Percentiles rank a stretch among this genome's conserved stretches.
These are phyloP conservation scores for Hirudo medicinalis DNA, from an alignment of 1,140 invertebrate species.

Conservation along the genomic window DNA sequence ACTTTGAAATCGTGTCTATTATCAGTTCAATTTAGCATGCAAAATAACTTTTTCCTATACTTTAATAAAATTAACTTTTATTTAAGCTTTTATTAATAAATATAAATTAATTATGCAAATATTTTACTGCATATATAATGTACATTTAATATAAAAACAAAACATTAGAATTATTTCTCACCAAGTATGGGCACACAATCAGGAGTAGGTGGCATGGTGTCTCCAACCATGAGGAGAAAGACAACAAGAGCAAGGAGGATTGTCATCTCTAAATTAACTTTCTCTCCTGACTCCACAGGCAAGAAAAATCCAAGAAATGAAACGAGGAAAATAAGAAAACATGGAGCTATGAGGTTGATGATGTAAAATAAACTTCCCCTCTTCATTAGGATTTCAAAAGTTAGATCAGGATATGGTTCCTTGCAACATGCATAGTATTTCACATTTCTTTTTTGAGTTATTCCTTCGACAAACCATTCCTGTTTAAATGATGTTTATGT, in stretches of 20 bases:
- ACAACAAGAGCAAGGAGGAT: slow-evolving; percentile 40
- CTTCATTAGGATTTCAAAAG: slow-evolving; percentile 42
- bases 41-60: neutral
- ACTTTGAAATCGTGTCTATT: neutral
- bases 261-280: slow-evolving; percentile 50
- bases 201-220: slow-evolving; percentile 85
- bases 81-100: neutral
- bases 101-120: neutral
- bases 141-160: neutral
- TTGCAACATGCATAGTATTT: slow-evolving; percentile 21
- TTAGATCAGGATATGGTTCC: slow-evolving; percentile 84
- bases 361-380: slow-evolving; percentile 91
- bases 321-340: slow-evolving; percentile 57
- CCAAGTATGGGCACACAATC: slow-evolving; percentile 54
- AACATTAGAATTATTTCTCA: slow-evolving; percentile 6
- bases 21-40: neutral
- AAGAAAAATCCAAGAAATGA: slow-evolving; percentile 82
- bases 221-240: slow-evolving; percentile 59
- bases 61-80: neutral
- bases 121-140: neutral
- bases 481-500: slow-evolving; percentile 10
- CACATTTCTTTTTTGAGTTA: slow-evolving; percentile 18
- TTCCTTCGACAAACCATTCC: slow-evolving; percentile 25
- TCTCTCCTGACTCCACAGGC: slow-evolving; percentile 60
- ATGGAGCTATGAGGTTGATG: slow-evolving; percentile 28